Base-by-base conservation (phyloP, 2,888 invertebrate species). In the Eurois occulta region DNA sequence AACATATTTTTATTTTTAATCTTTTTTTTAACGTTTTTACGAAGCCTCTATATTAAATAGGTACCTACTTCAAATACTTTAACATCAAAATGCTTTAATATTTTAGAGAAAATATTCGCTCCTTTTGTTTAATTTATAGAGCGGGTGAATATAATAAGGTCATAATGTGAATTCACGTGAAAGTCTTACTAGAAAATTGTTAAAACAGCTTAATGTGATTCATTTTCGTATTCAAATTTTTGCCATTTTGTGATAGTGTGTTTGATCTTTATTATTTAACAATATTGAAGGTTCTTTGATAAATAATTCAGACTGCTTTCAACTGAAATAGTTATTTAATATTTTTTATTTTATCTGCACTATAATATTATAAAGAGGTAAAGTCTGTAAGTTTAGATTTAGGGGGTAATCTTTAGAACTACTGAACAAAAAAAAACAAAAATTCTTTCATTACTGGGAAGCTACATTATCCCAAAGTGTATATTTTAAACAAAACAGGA, bases 211-310 rank as follows among this genome's bases (percentile, higher is more conserved):
- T 28, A 78, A 32, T 28, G 6, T 66, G 35, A 58, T 58, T 41
- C 7, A 58, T 72, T 72, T 41, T 24, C 3, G 16, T 48, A 48
- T 41, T 52, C 5, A 35, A 32, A 74, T 58, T 60, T 43, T 73
- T 28, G 16, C 13, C 13, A 48, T 66, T 73, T 35, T 21, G n/a
- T 52, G 38, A 52, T 38, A n/a, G 2, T 62, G 32, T 52, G n/a
- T 75, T 73, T 66, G 21, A 62, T 67, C 32, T 81, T 62, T 32
- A 67, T 60, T 24, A 41, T 60, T 28, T 43, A 24, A 7, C n/a
- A 58, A 65, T 73, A 38, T 80, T 43, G 10, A 80, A 62, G 60
- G 21, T 18, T 70, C 8, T 48, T 62, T 60, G 8, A 60, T 48
- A 67, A 70, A 52, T 70, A 16, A 52, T 46, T 64, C 10, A 16